Evolutionary conservation across 1,140 invertebrate species (phyloP).

Genomic region (Philotrypesis tridentata): DNA sequence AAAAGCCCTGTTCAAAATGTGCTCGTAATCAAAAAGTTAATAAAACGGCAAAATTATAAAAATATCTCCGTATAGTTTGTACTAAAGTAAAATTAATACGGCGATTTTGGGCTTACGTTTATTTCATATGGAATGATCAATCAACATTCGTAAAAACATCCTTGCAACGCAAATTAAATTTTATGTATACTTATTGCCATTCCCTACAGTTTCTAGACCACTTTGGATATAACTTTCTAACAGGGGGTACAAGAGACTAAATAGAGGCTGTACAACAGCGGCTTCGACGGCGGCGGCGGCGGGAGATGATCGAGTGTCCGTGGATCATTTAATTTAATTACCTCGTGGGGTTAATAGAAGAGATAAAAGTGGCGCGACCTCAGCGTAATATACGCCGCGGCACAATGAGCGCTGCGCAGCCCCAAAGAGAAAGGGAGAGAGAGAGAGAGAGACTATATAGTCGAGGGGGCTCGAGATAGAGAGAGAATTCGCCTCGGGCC

Average conservation of each 20-base stretch:
- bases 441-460: background rate
- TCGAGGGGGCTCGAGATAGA: conserved; percentile 3
- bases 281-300: background rate
- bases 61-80: no score
- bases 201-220: no score
- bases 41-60: no score
- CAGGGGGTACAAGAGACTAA: conserved; percentile 62
- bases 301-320: conserved; percentile 68
- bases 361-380: conserved; percentile 68
- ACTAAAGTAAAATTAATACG: no score
- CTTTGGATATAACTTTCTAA: no score
- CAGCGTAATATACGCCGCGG: conserved; percentile 34
- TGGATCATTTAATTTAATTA: conserved; percentile 74
- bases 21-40: no score
- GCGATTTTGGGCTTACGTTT: no score
- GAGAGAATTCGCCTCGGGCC: conserved; percentile 40
- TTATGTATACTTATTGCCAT: no score
- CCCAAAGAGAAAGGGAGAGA: conserved; percentile 30
- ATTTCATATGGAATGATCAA: no score
- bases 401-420: background rate
- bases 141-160: no score
- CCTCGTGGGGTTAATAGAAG: conserved; percentile 69
- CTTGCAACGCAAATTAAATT: no score
- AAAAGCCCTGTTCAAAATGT: no score
- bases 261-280: conserved; percentile 60